Base-by-base conservation (phyloP, 2,797 vertebrate species). In the Ptychobarbus kaznakovi region DNA sequence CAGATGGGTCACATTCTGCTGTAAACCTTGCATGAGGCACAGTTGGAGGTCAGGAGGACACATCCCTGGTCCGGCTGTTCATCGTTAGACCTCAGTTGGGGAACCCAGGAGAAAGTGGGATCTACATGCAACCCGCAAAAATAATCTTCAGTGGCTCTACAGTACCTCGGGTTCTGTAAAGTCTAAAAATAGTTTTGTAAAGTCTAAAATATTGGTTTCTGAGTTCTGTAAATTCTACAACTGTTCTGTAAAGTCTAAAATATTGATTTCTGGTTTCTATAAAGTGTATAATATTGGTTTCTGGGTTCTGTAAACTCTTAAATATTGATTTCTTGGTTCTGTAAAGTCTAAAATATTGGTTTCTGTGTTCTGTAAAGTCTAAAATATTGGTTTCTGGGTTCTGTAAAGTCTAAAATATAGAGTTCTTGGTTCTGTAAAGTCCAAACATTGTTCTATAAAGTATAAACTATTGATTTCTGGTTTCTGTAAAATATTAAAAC, bases 31-130 rank as follows among this genome's bases (percentile, higher is more conserved):
- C 1, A 15, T 72, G 44, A 72, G 51, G 82, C 65, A 77, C 73
- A 84, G 81, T 51, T 72, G 86, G 77, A 77, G 89, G 89, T 90
- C 89, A 87, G 74, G 40, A 81, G 75, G 78, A 80, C 70, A 42
- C 66, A 51, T 51, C 56, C 13, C 58, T 4, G 61, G 51, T 83
- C 72, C 1, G 20, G 44, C 22, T 56, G 22, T 28, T 81, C 28
- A 49, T 25, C 13, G 44, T 74, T 58, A 77, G 20, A n/a, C 32
- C 74, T 77, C 73, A 40, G 32, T 61, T 32, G 56, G 65, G 61
- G 32, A 84, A 56, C 46, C 10, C 18, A 63, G 46, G 77, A 38
- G 85, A 80, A 66, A 49, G 35, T 56, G 83, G 58, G 73, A 28
- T 84, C n/a, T 38, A 15, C 18, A 69, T 32, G 46, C 7, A 77